Evolutionary conservation across 2,797 vertebrate genomes (phyloP).

Genomic region (Amphiprion clarkii): DNA sequence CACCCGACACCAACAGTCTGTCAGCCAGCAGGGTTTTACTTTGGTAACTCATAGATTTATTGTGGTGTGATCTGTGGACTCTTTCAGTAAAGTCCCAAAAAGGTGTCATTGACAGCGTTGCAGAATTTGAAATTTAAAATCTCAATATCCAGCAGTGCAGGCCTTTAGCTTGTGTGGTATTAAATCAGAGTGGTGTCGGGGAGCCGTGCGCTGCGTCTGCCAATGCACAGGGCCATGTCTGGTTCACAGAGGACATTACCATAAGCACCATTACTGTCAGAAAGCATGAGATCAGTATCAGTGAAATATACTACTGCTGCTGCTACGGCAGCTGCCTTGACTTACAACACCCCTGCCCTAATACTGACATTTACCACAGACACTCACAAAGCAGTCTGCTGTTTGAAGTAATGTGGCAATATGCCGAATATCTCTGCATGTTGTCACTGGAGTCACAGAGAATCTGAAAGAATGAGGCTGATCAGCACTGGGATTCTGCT

Average conservation of each 20-base stretch:
- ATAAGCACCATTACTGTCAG: conserved; percentile 82
- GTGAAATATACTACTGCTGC: conserved; percentile 69
- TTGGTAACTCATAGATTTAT: neutral
- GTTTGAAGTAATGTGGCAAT: conserved; percentile 58
- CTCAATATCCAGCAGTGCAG: conserved; percentile 48
- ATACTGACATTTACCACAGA: conserved; percentile 65
- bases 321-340: conserved; percentile 63
- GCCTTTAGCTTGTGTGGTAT: conserved; percentile 44
- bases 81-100: conserved; percentile 4
- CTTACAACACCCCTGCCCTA: conserved; percentile 63
- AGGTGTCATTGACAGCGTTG: conserved; percentile 38
- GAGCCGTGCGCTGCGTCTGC: conserved; percentile 56
- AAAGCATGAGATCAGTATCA: conserved; percentile 75
- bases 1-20: neutral
- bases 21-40: neutral
- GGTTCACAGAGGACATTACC: conserved; percentile 79
- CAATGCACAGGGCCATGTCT: conserved; percentile 68
- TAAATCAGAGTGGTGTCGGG: conserved; percentile 70
- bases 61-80: neutral
- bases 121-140: conserved; percentile 64
- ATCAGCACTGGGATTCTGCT: conserved; percentile 10
- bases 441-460: conserved; percentile 42
- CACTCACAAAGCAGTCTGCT: conserved; percentile 50
- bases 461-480: conserved; percentile 13
- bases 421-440: conserved; percentile 38